Evolutionary conservation across 2,888 invertebrate genomes (phyloP), one percentile per base, ranked within the genome.

Genomic region (Lampropteryx suffumata): DNA sequence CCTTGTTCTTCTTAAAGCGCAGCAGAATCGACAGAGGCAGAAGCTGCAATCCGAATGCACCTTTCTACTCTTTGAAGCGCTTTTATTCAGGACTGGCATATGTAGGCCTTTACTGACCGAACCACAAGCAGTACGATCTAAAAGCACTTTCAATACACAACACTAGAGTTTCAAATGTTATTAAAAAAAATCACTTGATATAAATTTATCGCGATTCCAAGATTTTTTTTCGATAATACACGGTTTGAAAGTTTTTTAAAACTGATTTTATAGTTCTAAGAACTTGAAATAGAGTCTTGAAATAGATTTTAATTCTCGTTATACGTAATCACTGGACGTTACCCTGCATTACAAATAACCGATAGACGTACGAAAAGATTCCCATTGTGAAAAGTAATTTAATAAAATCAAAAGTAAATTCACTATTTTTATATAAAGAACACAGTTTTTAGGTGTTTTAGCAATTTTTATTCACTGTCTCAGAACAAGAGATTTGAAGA

Each of bases 361-460:
- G 73, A 59, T 87, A 90, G 0, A 89, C 84, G 59, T 88, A 89
- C 17, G 87, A 84, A 72, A 79, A 84, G 69, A 87, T 74, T 71
- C 77, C 88, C 87, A 89, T 89, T 70, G 76, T 89, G 79, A 62
- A 67, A 33, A 41, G 32, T 30, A 26, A 30, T 11, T 6, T 6
- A 17, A 24, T 8, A 26, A 11, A 46, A 45, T 37, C 4, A 36
- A 30, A 17, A 17, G 17, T 17, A 17, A 4, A 17, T 17, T 4
- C 27, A 26, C 17, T 17, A 17, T 17, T 17, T 17, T 3, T 17
- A 17, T 17, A 17, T n/a, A 17, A 17, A 17, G 2, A 17, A 17
- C 17, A 17, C n/a, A n/a, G n/a, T n/a, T n/a, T n/a, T n/a, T n/a
- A n/a, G n/a, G n/a, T n/a, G n/a, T n/a, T n/a, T n/a, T n/a, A n/a